phyloP scores from a whole-genome alignment of 2,888 invertebrate genomes.

The Agonopterix alstromeriana region DNA sequence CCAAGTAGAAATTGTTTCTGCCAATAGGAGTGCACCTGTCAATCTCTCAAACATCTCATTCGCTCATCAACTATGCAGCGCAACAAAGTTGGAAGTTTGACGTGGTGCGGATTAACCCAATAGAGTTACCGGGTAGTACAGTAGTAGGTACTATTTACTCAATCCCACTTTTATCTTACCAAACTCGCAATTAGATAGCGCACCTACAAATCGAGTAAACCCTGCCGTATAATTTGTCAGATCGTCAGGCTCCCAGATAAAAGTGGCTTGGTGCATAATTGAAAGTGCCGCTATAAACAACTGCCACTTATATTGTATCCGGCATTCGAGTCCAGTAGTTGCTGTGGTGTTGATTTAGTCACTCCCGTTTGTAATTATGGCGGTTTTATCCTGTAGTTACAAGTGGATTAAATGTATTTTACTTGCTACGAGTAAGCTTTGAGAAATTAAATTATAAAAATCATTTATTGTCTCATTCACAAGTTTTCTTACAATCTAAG shows the following conservation, averaged over 20 bases:
- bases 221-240: slow-evolving; percentile 47
- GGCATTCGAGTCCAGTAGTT: slow-evolving; percentile 17
- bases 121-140: too few species aligned
- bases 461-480: too few species aligned
- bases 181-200: slow-evolving; percentile 19
- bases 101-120: too few species aligned
- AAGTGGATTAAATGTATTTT: background rate
- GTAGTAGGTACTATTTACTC: slow-evolving; percentile 3
- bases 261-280: slow-evolving; percentile 44
- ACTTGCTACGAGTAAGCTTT: background rate
- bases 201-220: slow-evolving; percentile 35
- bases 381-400: background rate
- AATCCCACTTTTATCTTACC: slow-evolving; percentile 21
- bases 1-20: too few species aligned
- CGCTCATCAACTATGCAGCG: too few species aligned
- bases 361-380: slow-evolving; percentile 1
- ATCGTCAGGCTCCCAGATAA: slow-evolving; percentile 39
- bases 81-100: too few species aligned
- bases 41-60: too few species aligned
- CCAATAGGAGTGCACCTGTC: too few species aligned
- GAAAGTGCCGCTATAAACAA: slow-evolving; percentile 34
- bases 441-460: too few species aligned
- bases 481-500: too few species aligned
- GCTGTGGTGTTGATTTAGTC: slow-evolving; percentile 12
- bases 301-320: slow-evolving; percentile 21